These are phyloP conservation scores for Macrotus californicus DNA, from an alignment of 2,113 vertebrate genomes.

Conservation along the genomic window DNA sequence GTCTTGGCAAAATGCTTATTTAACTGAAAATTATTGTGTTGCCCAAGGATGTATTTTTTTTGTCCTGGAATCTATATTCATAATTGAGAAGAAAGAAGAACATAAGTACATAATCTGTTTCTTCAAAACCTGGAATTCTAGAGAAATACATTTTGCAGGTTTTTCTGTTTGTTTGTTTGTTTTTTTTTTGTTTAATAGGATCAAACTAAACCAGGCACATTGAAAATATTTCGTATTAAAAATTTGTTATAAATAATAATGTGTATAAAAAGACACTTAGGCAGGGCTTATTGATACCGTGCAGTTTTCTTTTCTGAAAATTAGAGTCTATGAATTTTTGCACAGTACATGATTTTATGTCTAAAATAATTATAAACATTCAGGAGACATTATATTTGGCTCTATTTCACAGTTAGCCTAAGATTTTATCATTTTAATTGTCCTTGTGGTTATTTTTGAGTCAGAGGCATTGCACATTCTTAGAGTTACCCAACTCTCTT, in stretches of 20 bases:
- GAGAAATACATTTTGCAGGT: background rate
- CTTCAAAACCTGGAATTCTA: background rate
- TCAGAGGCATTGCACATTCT: background rate
- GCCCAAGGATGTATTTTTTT: background rate
- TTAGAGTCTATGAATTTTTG: slow-evolving; percentile 25
- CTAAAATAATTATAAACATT: slow-evolving; percentile 37
- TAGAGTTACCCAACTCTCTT: background rate
- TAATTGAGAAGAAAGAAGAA: slow-evolving; percentile 7
- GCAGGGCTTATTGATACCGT: background rate
- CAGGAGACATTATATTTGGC: slow-evolving; percentile 34
- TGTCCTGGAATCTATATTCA: background rate
- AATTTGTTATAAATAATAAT: background rate
- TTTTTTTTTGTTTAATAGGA: background rate
- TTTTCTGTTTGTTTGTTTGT: background rate
- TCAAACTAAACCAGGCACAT: background rate
- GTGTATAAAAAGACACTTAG: background rate
- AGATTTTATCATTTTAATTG: slow-evolving; percentile 36
- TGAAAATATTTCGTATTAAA: slow-evolving; percentile 40
- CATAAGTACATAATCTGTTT: background rate
- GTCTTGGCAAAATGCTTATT: slow-evolving; percentile 3
- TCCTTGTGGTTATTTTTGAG: background rate
- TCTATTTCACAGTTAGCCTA: slow-evolving; percentile 44
- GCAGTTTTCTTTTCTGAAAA: slow-evolving; percentile 30
- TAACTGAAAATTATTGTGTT: slow-evolving; percentile 11
- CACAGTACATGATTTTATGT: background rate